A percentile compares a stretch with the other conserved stretches of the same genome.
phyloP scores from a whole-genome alignment of 2,797 vertebrate genomes.

The Erethizon dorsatum region DNA sequence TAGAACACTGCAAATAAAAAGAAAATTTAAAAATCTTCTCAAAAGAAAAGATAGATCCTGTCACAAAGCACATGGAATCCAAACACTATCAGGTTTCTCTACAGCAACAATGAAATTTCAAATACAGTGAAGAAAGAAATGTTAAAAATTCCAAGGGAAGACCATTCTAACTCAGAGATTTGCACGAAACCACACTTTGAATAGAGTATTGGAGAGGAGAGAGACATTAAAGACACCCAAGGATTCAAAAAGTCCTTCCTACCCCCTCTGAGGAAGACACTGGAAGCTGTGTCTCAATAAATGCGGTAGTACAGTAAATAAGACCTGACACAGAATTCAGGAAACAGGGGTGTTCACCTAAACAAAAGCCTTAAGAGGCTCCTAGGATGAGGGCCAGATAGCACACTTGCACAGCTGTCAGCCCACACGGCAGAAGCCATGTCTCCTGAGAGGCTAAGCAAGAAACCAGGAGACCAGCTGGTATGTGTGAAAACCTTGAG shows the following conservation, averaged over 20 bases:
- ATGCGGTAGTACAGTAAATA: background rate
- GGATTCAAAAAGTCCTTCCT: background rate
- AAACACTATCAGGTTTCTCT: background rate
- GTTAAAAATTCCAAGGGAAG: background rate
- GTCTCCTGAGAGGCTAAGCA: background rate
- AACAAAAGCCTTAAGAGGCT: background rate
- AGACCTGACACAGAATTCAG: background rate
- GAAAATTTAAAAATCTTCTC: background rate
- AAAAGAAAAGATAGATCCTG: conserved; percentile 33
- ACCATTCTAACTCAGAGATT: background rate
- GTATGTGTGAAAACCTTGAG: background rate
- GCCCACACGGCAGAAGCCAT: background rate
- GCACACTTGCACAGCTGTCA: background rate
- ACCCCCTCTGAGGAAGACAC: background rate
- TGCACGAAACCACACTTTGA: background rate
- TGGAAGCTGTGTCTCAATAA: background rate
- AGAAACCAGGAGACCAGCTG: background rate
- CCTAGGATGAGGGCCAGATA: too few species aligned
- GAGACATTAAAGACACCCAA: background rate
- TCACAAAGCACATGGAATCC: background rate
- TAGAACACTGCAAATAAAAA: background rate
- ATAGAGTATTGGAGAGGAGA: background rate
- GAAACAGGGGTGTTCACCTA: background rate
- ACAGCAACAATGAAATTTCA: background rate
- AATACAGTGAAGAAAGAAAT: background rate